Evolutionary conservation across 2,797 vertebrate genomes (phyloP), one percentile per base, ranked within the genome.

Genomic region (Enteromius treurensis): DNA sequence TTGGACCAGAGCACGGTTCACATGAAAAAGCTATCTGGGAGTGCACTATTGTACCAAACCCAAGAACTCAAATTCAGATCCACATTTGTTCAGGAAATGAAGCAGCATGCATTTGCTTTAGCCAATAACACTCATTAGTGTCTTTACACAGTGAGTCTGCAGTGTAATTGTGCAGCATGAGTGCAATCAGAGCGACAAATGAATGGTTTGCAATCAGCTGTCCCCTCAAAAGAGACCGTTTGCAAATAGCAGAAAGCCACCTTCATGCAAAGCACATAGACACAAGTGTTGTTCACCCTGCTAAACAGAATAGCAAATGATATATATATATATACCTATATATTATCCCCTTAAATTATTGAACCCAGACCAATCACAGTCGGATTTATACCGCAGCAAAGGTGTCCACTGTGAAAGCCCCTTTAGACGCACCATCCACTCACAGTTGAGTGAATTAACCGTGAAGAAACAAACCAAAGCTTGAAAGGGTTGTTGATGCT

Each of bases 401-500:
- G 4, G 4, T 29, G 55, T 42, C 75, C 40, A 37, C 11, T 58
- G 19, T 58, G 11, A 75, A 58, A 40, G 15, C 17, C 2, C 11
- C 8, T 1, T 15, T 32, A 15, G 26, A 51, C 4, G 8, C 40
- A 34, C 23, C 7, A 17, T 68, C 42, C 29, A 42, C 5, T 55
- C 37, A 58, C 34, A 42, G 32, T 69, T 83, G 19, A 60, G 9
- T 21, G 77, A 78, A 62, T 34, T 34, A 26, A 69, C 23, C 13
- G 8, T 17, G 8, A 67, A 67, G 49, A 77, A 58, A 55, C 26
- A 77, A 45, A 81, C n/a, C 47, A 14, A 11, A 81, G 34, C 42
- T 82, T 65, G 26, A 79, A 82, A 65, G 76, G 55, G 4, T 32
- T 85, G 65, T 83, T 79, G 53, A 73, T 85, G 65, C 84, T 85